Conservation (phyloP, 2,113 vertebrate genomes). For the Marcusenius ussheri region DNA sequence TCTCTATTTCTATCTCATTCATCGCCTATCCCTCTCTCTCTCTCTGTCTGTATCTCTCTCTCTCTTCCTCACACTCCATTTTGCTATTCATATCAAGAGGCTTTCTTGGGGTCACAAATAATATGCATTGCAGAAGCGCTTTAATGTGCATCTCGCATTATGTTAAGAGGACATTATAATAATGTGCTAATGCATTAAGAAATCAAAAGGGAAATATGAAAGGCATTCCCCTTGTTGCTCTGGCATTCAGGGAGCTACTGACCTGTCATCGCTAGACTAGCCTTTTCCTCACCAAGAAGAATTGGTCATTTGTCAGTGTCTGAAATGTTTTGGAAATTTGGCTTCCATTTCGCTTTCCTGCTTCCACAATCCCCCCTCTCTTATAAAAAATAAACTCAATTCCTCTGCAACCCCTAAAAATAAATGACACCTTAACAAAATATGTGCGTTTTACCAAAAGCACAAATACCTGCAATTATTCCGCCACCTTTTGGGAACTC, state of each 20-base stretch:
- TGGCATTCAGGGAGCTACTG: not conserved
- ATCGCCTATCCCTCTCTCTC: slow-evolving; percentile 15
- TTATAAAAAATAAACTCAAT: not conserved
- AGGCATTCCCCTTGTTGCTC: not conserved
- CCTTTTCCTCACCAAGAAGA: not conserved
- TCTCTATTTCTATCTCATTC: not conserved
- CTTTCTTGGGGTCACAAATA: not conserved
- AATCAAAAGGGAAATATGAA: not conserved
- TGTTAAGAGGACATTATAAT: not conserved
- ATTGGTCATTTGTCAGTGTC: slow-evolving; percentile 9
- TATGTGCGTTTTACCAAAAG: not conserved
- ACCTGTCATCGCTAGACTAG: not conserved
- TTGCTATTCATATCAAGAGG: slow-evolving; percentile 34
- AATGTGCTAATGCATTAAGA: not conserved
- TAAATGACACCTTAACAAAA: not conserved
- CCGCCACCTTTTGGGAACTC: not conserved
- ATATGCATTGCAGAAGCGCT: not conserved
- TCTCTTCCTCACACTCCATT: slow-evolving; percentile 21
- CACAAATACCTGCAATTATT: not conserved
- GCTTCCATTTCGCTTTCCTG: not conserved
- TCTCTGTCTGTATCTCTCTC: slow-evolving; percentile 26
- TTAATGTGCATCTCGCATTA: not conserved
- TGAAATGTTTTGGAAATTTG: slow-evolving; percentile 13
- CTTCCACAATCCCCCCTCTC: not conserved
- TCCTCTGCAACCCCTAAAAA: not conserved